Percentiles rank a stretch among this genome's conserved stretches.
Conservation (phyloP, 2,888 invertebrate species). For the Chymomyza amoena region DNA sequence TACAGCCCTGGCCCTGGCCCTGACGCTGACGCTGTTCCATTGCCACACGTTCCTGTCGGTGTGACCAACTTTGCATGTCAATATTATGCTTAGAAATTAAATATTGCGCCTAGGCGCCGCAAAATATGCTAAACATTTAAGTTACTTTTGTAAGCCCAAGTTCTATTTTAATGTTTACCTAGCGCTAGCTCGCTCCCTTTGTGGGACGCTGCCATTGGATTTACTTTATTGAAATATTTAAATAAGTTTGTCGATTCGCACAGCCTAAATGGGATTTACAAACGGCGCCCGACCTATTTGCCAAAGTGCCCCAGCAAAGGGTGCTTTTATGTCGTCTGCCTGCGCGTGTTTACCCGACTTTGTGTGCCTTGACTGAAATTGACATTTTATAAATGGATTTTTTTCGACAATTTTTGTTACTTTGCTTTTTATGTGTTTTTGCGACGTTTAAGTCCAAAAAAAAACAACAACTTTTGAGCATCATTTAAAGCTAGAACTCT, state of each 20-base stretch:
- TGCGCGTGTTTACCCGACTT: constrained; percentile 19
- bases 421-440: too few species aligned
- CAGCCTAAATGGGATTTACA: constrained; percentile 72
- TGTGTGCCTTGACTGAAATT: constrained; percentile 57
- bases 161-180: constrained; percentile 19
- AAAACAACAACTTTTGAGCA: background rate
- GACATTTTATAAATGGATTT: constrained; percentile 73
- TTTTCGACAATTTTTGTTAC: constrained; percentile 34
- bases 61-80: constrained; percentile 15
- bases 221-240: constrained; percentile 77
- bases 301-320: background rate
- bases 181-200: constrained; percentile 9
- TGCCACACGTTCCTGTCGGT: constrained; percentile 11
- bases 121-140: constrained; percentile 56
- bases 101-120: constrained; percentile 23
- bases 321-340: background rate
- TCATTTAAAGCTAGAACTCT: background rate
- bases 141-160: constrained; percentile 38
- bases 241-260: constrained; percentile 74
- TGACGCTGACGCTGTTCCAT: constrained; percentile 8
- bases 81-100: constrained; percentile 15
- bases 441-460: too few species aligned
- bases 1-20: background rate
- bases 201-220: constrained; percentile 51
- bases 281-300: background rate